Evolutionary conservation across 2,888 invertebrate genomes (phyloP), one percentile per base, ranked within the genome.

Genomic region (Pyrochroa serraticornis): DNA sequence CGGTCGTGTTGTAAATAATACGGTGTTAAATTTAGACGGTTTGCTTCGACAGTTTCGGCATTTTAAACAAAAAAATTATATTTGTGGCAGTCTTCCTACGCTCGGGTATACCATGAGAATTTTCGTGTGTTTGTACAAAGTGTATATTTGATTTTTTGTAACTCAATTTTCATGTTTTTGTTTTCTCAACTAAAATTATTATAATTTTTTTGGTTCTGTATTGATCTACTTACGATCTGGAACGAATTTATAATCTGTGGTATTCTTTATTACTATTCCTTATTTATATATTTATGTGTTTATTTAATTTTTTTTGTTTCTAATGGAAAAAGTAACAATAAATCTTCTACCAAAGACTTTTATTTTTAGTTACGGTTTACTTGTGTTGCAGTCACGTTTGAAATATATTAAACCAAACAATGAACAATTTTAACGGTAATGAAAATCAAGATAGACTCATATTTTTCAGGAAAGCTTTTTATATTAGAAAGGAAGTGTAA

Each of bases 381-480:
- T n/a, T n/a, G n/a, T n/a, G n/a, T n/a, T n/a, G n/a, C n/a, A n/a
- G n/a, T n/a, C n/a, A n/a, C n/a, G n/a, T 44, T 30, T 32, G 9
- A 35, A n/a, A 38, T 51, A 3, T 6, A n/a, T 13, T 41, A 22
- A 37, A 10, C 6, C 35, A 33, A 32, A 33, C 8, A 36, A 38
- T 52, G 50, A 55, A 45, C 44, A 37, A 56, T 34, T 44, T 43
- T 45, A 56, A 47, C 10, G 13, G 6, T 36, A 36, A 3, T 38
- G 7, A 42, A 46, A 48, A 22, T 33, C 36, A 43, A 9, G 38
- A 58, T 57, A 60, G 51, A 55, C 22, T 22, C 22, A 41, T 55
- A 55, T 60, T 60, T 60, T 60, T 54, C 51, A 54, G 46, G 51
- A 60, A 60, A 60, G 60, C 60, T 60, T 60, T 60, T 60, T 55